Evolutionary conservation across 2,113 vertebrate species (phyloP), one percentile per base, ranked within the genome.

Genomic region (Pampusana beccarii): DNA sequence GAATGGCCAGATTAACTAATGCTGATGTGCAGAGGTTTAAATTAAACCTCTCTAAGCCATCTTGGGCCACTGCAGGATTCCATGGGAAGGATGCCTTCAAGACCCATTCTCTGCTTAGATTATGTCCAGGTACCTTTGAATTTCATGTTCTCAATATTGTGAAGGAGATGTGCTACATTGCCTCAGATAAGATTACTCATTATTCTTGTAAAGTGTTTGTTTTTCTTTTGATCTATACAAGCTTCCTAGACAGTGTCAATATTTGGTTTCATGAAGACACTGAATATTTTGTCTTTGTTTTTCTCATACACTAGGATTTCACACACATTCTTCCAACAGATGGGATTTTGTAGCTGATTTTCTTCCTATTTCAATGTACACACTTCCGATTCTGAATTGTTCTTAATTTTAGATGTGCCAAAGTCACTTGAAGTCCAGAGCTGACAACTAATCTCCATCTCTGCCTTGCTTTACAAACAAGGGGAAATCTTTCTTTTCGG

Each of bases 1-100:
- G 92, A 96, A 94, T 92, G 85, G 75, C 71, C 56, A 93, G 92
- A 92, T 92, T 92, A 96, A 94, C 88, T 95, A 92, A 83, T 88
- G 85, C 67, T 90, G 85, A 88, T 96, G 81, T 71, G 54, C 62
- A 88, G 70, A 80, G 67, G 85, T 90, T 97, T 92, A 86, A 90
- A 93, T 96, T 86, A 95, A 96, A 96, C 51, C 67, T 83, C 50
- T 69, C 42, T 74, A 38, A 86, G 56, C 50, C 31, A 53, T 90
- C 62, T 42, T 86, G 66, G 78, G 36, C 81, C n/a, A 13, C 36
- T 80, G 50, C 67, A 94, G 67, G 38, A 67, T 90, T 90, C 60
- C 56, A 50, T 2, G 10, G 82, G 60, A 95, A 82, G 67, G 71
- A 79, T 95, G 62, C 31, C 29, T 70, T 75, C 85, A 71, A 90